Base-by-base conservation (phyloP, 2,113 vertebrate genomes). In the Enhydra lutris region DNA sequence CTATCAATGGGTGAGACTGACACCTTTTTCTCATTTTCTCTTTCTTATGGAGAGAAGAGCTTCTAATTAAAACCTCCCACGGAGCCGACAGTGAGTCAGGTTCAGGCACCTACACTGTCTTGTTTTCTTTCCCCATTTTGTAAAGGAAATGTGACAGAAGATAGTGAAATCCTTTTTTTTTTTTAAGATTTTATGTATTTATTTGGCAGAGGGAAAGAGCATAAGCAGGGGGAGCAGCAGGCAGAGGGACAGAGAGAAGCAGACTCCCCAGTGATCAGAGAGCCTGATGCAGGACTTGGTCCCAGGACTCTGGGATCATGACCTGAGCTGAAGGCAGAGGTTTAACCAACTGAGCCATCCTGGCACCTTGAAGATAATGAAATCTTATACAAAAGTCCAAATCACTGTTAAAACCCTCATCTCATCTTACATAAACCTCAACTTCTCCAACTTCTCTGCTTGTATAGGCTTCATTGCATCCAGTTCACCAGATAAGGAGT, bases 51-150 rank as follows among this genome's bases (percentile, higher is more conserved):
- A 76, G 74, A 82, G 42, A 52, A 39, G 23, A 73, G 23, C 50
- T 65, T 52, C n/a, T 96, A 87, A 87, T 76, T 84, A 69, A 97
- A 97, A 91, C 42, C 52, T 97, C 57, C 50, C 50, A 81, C 34
- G n/a, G 36, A 88, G 20, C 6, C 91, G 21, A 84, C 36, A 61
- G 39, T 80, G 82, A 83, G 29, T 83, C 92, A 89, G 50, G 1
- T 17, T 59, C 42, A 55, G 18, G 76, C 61, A 36, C 23, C n/a
- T n/a, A 47, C 7, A 20, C 23, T 87, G 61, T 50, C 73, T 52
- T 91, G 50, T 29, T 89, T 50, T 24, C 2, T 85, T 74, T 90
- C 42, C 87, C 74, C 7, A 23, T 65, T 92, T 87, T 86, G 45
- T 81, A 57, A 91, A 96, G 9, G 47, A 94, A 95, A 89, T 86